A percentile compares a stretch with the other conserved stretches of the same genome.
Conservation (phyloP, 2,888 invertebrate species). For the Hirtodrosophila confusa region DNA sequence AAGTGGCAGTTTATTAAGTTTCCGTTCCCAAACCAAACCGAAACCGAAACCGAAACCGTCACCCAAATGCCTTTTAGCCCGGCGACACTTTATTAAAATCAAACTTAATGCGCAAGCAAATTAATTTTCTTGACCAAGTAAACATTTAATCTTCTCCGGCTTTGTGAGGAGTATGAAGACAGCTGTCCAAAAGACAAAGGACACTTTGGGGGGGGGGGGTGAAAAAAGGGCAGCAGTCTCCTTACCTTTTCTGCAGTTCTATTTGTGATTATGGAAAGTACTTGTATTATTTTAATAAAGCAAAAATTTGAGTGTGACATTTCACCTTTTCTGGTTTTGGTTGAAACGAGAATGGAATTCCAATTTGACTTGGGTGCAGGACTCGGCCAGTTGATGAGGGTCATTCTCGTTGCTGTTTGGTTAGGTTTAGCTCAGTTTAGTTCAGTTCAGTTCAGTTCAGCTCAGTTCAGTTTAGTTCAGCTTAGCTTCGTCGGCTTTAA, state of each 20-base stretch:
- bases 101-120: conserved; percentile 69
- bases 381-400: conserved; percentile 57
- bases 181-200: conserved; percentile 56
- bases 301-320: conserved; percentile 70
- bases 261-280: conserved; percentile 54
- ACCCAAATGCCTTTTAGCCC: conserved; percentile 22
- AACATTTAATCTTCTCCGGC: conserved; percentile 63
- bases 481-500: conserved; percentile 30
- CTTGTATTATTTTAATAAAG: conserved; percentile 72
- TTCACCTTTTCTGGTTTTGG: conserved; percentile 59
- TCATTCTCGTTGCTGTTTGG: conserved; percentile 40
- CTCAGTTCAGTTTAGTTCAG: conserved; percentile 5
- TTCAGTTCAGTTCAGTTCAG: conserved; percentile 15
- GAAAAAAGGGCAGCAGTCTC: conserved; percentile 4
- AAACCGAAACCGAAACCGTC: conserved; percentile 14
- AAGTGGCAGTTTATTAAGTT: conserved; percentile 70
- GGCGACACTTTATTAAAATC: conserved; percentile 76
- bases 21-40: conserved; percentile 14
- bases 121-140: conserved; percentile 69
- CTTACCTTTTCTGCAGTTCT: conserved; percentile 25
- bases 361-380: conserved; percentile 37
- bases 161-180: conserved; percentile 35
- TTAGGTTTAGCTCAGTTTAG: conserved; percentile 12
- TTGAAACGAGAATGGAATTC: conserved; percentile 20
- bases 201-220: background rate